These are phyloP conservation scores for Cryptops parisi DNA, from an alignment of 2,888 invertebrate species.

Conservation along the genomic window DNA sequence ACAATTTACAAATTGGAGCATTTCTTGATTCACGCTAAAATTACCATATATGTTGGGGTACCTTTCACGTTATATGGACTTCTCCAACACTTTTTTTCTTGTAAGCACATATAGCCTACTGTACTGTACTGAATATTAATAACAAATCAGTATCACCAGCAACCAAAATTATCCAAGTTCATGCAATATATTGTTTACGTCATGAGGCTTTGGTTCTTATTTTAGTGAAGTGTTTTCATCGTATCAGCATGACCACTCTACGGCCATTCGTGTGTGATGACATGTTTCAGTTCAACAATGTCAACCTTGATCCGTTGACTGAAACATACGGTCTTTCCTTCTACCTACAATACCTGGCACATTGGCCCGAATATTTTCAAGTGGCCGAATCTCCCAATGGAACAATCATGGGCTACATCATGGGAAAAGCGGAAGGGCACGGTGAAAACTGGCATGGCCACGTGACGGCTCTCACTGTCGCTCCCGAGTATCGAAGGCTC, in stretches of 20 bases:
- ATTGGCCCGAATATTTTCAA: slow-evolving; percentile 98
- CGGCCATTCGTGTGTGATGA: slow-evolving; percentile 87
- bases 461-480: slow-evolving; percentile 93
- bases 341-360: slow-evolving; percentile 93
- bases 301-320: slow-evolving; percentile 91
- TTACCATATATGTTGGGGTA: too few species aligned
- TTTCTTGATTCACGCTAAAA: too few species aligned
- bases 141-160: too few species aligned
- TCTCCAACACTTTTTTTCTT: too few species aligned
- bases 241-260: slow-evolving; percentile 92
- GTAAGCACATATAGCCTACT: too few species aligned
- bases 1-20: too few species aligned
- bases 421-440: slow-evolving; percentile 97
- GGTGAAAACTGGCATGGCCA: slow-evolving; percentile 98
- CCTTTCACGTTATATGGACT: too few species aligned
- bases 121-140: too few species aligned
- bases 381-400: slow-evolving; percentile 91
- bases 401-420: slow-evolving; percentile 98
- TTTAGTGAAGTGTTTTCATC: too few species aligned
- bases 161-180: too few species aligned
- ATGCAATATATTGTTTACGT: too few species aligned
- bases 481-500: slow-evolving; percentile 80
- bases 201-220: too few species aligned
- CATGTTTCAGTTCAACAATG: slow-evolving; percentile 86
- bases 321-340: slow-evolving; percentile 94